Base-by-base conservation (phyloP, 1,140 invertebrate species). In the Heliothis subflexa region DNA sequence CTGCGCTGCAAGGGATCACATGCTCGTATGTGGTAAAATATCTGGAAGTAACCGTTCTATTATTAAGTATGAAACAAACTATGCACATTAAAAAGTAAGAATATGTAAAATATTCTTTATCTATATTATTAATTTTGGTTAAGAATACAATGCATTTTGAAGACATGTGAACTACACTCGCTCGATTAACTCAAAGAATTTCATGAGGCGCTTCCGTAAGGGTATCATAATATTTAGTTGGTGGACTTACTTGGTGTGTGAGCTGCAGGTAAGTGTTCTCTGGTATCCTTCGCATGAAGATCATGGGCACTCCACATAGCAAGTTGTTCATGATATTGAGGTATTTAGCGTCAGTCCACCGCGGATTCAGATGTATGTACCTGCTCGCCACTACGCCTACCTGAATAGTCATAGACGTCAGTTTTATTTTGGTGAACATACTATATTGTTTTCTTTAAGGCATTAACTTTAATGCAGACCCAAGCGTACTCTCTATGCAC, bases 321-420 rank as follows among this genome's bases (percentile, higher is more conserved):
- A 94, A 78, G 75, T 94, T 94, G 59, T 94, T 93, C 93, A 94
- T 93, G 5, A 89, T 10, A 59, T 93, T 94, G 1, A 94, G 64
- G 57, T 90, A 91, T 64, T 78, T 86, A 0, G 89, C 84, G 10
- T 88, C 70, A 13, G 62, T 73, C 93, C 93, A 94, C 0, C 75
- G n/a, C 10, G 59, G 78, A 57, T 91, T 92, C 1, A 88, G 4
- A 28, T 84, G 71, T 64, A 91, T 87, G 40, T 93, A 93, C 64
- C 79, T 86, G 70, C 85, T 90, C 4, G 91, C 89, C 21, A 93
- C 80, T 0, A 94, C 84, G 33, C 91, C 93, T 0, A 94, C 90
- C 93, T 94, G 57, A 28, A 78, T 9, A 40, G 5, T 40, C 33
- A 40, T 40, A 40, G 33, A 9, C 9, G 5, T 40, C 33, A 9